Evolutionary conservation across 1,140 invertebrate genomes (phyloP), one percentile per base, ranked within the genome.

Genomic region (Drosophila navojoa): DNA sequence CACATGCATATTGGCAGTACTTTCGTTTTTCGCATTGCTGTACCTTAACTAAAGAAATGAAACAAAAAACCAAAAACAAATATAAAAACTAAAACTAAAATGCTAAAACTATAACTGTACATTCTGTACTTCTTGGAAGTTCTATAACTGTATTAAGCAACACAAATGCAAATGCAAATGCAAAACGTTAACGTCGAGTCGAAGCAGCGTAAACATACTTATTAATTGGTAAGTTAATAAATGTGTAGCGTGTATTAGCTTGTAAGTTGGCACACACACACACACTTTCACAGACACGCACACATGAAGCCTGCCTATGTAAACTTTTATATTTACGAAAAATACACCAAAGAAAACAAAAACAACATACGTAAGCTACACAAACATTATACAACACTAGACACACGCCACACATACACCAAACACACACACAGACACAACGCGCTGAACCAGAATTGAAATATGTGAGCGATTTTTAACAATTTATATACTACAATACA

Each of bases 81-180:
- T 38, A 66, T 9, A 64, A 49, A 38, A 38, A 32, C 27, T 29
- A 29, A 54, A 40, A 40, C 19, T 75, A 66, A 58, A 80, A 72
- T 55, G 61, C 32, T 32, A 32, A 32, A 81, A 74, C 74, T 81
- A 69, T 72, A 81, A 73, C 81, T 85, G 77, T 85, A 85, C 81
- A 86, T 86, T 80, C 81, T 86, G 81, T 85, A 86, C 81, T 85
- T 86, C 77, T 67, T 85, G 80, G 77, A 84, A 84, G 81, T 70
- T 85, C 81, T 62, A 52, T 50, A 80, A 82, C 62, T 80, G 62
- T 64, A 71, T 27, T 62, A 63, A 77, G 63, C 50, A 68, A 79
- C 42, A 79, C 42, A 58, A 49, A 73, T 47, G 58, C 35, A 47
- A 72, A 32, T 32, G 29, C 29, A 32, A 32, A 32, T 9, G 32